Evolutionary conservation across 2,888 invertebrate genomes (phyloP).

Genomic region (Sinelater perroti): DNA sequence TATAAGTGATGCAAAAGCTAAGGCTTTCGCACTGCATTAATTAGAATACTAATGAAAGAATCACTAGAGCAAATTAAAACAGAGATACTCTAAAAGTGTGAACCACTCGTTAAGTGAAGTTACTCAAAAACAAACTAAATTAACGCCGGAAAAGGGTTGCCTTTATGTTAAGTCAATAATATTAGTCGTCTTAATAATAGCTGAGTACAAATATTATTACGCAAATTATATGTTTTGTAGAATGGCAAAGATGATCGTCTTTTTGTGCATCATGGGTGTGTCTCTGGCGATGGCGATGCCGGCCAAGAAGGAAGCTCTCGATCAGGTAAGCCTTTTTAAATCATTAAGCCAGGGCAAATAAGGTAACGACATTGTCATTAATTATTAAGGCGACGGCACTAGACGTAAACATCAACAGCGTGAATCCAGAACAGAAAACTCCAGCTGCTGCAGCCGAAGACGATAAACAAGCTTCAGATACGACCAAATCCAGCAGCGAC

Average conservation of each 20-base stretch:
- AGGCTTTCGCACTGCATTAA: too few relatives aligned
- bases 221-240: neutral
- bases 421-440: slow-evolving; percentile 17
- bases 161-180: too few relatives aligned
- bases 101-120: too few relatives aligned
- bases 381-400: slow-evolving; percentile 26
- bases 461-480: neutral
- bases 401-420: slow-evolving; percentile 27
- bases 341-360: neutral
- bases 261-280: slow-evolving; percentile 20
- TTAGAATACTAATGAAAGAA: too few relatives aligned
- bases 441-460: neutral
- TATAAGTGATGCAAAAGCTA: too few relatives aligned
- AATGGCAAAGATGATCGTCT: slow-evolving; percentile 18
- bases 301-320: slow-evolving; percentile 50
- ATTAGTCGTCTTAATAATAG: too few relatives aligned
- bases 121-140: neutral
- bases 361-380: too few relatives aligned
- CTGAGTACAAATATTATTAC: too few relatives aligned
- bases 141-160: neutral
- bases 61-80: too few relatives aligned
- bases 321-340: slow-evolving; percentile 44
- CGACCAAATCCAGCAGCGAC: neutral
- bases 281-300: slow-evolving; percentile 41
- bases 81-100: too few relatives aligned